Evolutionary conservation across 1,140 invertebrate genomes (phyloP), one percentile per base, ranked within the genome.

Genomic region (Drosophila pandora): DNA sequence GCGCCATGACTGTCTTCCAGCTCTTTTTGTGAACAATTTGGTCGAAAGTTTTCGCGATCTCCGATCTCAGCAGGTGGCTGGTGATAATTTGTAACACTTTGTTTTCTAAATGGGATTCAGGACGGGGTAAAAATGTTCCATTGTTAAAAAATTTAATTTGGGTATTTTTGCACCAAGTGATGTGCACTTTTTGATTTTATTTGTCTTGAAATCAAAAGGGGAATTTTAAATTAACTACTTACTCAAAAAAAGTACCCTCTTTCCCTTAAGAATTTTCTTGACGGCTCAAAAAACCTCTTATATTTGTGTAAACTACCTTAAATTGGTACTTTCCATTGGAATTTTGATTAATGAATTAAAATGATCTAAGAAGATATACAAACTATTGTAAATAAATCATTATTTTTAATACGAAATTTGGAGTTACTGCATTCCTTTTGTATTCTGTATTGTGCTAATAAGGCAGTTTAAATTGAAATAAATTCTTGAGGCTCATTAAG

Each of bases 301-400:
- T 37, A 12, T 37, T 37, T 12, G 12, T n/a, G 34, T 37, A 37
- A 37, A 12, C 10, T 37, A 37, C 32, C 10, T 34, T 34, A 9
- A 10, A 10, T 3, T n/a, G 10, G 10, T 37, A n/a, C 41, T 17
- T 17, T 8, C 2, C 4, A 21, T 21, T 43, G 67, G 73, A 43
- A 85, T 87, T 84, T 81, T 80, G 73, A 65, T 87, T 87, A 85
- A 85, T 85, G 64, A 30, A 81, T 53, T 59, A 50, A 53, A 84
- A 63, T 73, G 76, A 17, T 28, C 28, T 2, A 12, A 30, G 49
- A 57, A 61, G 25, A n/a, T 37, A 37, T 3, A 12, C 30, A 48
- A 48, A n/a, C 21, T 48, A 53, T 34, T 21, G 76, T 60, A 48
- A 54, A 50, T 21, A 47, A 55, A 45, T 63, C 59, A 62, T 60